phyloP scores from a whole-genome alignment of 2,113 vertebrate genomes.

The Pyrgilauda ruficollis region DNA sequence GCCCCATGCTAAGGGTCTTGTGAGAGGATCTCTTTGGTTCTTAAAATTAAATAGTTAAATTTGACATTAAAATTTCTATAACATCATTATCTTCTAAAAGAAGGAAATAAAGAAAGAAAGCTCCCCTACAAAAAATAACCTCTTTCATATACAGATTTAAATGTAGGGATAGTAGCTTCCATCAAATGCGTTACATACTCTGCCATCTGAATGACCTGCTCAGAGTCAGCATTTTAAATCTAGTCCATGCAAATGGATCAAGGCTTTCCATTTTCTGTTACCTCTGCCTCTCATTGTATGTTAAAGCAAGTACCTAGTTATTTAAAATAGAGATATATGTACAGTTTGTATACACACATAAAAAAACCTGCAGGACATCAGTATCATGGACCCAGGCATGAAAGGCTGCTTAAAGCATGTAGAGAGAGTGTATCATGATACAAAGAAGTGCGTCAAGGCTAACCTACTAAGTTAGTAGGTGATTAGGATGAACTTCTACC shows the following conservation, averaged over 20 bases:
- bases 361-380: not conserved
- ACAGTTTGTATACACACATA: not conserved
- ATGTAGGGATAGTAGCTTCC: not conserved
- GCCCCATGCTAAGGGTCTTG: not conserved
- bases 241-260: not conserved
- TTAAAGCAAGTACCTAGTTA: not conserved
- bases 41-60: not conserved
- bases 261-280: not conserved
- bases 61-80: not conserved
- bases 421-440: not conserved
- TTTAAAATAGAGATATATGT: not conserved
- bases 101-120: not conserved
- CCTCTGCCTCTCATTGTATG: not conserved
- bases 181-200: not conserved
- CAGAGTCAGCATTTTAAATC: not conserved
- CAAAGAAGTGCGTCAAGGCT: not conserved
- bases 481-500: not conserved
- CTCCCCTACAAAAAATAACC: not conserved
- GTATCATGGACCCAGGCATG: not conserved
- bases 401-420: not conserved
- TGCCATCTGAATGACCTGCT: not conserved
- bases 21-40: not conserved
- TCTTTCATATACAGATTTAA: not conserved
- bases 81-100: not conserved
- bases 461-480: not conserved